phyloP scores from a whole-genome alignment of 2,797 vertebrate genomes.

The Pagetopsis macropterus region DNA sequence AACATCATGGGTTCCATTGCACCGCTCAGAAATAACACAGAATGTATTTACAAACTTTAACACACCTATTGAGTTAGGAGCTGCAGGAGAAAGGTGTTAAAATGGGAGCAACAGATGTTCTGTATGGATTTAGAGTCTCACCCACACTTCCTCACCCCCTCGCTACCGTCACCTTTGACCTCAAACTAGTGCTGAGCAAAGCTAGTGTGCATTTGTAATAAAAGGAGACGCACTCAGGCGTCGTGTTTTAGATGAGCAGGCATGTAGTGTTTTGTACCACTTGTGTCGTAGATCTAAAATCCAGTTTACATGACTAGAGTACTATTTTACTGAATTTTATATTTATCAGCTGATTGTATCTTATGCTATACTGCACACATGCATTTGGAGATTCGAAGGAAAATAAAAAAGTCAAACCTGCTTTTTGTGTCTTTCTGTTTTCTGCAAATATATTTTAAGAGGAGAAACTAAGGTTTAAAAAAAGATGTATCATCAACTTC shows the following conservation, averaged over 20 bases:
- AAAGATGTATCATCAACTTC: no score
- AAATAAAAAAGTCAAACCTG: conserved; percentile 43
- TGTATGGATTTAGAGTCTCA: conserved; percentile 26
- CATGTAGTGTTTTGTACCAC: conserved; percentile 66
- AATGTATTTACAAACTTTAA: conserved; percentile 37
- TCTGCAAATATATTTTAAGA: neutral
- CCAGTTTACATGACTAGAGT: conserved; percentile 73
- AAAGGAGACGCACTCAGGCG: conserved; percentile 22
- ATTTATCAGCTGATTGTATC: conserved; percentile 76
- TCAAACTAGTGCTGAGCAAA: conserved; percentile 59
- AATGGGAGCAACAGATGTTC: conserved; percentile 37
- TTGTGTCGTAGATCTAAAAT: conserved; percentile 62
- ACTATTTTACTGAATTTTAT: conserved; percentile 81
- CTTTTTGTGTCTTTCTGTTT: conserved; percentile 22
- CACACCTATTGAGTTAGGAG: neutral
- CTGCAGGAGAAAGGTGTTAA: neutral
- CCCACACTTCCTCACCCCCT: conserved; percentile 24
- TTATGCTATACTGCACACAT: conserved; percentile 66
- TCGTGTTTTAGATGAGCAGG: conserved; percentile 56
- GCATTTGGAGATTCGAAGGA: conserved; percentile 65
- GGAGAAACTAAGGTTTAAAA: no score
- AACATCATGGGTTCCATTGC: conserved; percentile 2
- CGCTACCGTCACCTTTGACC: conserved; percentile 59
- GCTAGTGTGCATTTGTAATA: conserved; percentile 44
- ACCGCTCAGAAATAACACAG: conserved; percentile 3